Evolutionary conservation across 2,113 vertebrate species (phyloP), one percentile per base, ranked within the genome.

Genomic region (Neomonachus schauinslandi): DNA sequence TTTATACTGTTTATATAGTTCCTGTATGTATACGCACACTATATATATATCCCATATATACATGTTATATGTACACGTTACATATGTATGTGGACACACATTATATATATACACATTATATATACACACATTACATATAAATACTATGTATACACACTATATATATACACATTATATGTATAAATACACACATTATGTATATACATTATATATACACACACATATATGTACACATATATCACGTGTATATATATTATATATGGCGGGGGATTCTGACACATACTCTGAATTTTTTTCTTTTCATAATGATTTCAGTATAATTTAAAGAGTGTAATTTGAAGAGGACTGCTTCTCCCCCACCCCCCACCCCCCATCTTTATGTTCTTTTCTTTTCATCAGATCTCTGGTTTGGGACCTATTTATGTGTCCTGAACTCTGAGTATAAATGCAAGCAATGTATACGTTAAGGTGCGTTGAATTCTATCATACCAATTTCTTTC

Each of bases 381-480:
- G 9, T 91, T 92, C 61, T 74, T 84, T 77, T 72, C 18, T 72
- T 42, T 89, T 39, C 31, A 82, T 59, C 55, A 24, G 0, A 21
- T 90, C 69, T 89, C 63, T 61, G 10, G 5, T 46, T 57, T 65
- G 82, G 39, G 36, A 14, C 36, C 53, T 42, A 33, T 59, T 72
- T 88, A 4, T 53, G 31, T 42, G 63, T 89, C 61, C 39, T 51
- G 18, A 76, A 28, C 26, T 86, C 72, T 33, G 10, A 42, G 33
- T 51, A 39, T 51, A 71, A 82, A 53, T 22, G 15, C 51, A 28
- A 22, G 33, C 2, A 13, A 18, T n/a, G 4, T 11, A 7, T 21
- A 3, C 4, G 7, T 72, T 8, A 12, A 7, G 11, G 18, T 46
- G 7, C 9, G 2, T 26, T 24, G 4, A 42, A 1, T 65, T 69